Conservation (phyloP, 2,888 invertebrate genomes). For the Heteropelma amictum region DNA sequence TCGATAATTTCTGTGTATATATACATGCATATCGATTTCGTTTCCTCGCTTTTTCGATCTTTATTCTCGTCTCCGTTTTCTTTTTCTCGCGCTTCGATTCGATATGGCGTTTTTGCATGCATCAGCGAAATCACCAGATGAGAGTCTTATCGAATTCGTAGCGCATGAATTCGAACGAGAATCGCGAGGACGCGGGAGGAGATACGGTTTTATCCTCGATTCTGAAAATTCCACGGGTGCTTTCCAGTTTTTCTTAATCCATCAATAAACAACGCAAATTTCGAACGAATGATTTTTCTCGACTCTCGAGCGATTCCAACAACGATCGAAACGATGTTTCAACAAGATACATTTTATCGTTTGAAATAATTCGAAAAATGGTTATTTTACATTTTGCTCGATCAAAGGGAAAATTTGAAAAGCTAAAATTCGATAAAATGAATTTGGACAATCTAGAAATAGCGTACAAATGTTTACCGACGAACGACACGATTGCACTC, state of each 20-base stretch:
- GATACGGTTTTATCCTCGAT: background rate
- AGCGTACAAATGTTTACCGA: background rate
- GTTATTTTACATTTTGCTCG: no score
- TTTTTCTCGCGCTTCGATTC: constrained; percentile 20
- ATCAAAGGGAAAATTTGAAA: no score
- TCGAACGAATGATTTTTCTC: no score
- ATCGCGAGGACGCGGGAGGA: background rate
- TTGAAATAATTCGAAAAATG: no score
- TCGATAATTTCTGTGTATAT: constrained; percentile 48
- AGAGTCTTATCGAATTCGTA: constrained; percentile 10
- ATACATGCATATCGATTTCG: constrained; percentile 38
- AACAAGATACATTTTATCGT: no score
- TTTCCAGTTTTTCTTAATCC: no score
- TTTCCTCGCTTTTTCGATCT: constrained; percentile 28
- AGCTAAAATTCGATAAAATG: background rate
- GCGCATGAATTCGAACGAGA: background rate
- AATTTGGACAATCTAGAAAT: background rate
- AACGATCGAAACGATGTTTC: no score
- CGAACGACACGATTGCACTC: background rate
- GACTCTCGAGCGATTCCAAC: no score
- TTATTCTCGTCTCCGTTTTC: background rate
- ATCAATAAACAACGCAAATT: no score
- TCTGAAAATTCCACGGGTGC: background rate
- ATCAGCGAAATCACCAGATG: constrained; percentile 14
- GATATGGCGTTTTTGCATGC: constrained; percentile 1